Evolutionary conservation across 2,797 vertebrate species (phyloP), one percentile per base, ranked within the genome.

Genomic region (Tokudaia tokunoshimensis): DNA sequence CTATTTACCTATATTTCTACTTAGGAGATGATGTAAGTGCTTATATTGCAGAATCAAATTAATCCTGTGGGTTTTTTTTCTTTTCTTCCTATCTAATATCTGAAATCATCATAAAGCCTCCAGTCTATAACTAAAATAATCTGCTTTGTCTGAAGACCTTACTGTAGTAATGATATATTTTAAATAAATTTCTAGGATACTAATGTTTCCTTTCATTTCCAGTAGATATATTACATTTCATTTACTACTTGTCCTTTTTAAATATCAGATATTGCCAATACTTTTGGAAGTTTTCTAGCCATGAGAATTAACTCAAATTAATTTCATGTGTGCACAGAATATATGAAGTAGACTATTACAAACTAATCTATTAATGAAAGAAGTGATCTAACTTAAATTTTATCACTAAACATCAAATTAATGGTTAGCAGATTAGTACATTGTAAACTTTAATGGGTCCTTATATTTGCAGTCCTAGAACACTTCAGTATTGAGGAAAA

Each of bases 161-260:
- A 13, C 26, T 87, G 14, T 52, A 44, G 50, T 41, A n/a, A 80
- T 80, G 92, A 17, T 70, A 70, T 2, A 1, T 47, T 2, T 89
- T 76, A 93, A 82, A 85, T 84, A 78, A 83, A 86, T 52, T 14
- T 95, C 44, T 89, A 37, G 82, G 10, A 63, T 76, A 63, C 2
- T 20, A 65, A 9, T 61, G 2, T 52, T 10, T 26, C 8, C 13
- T 93, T 83, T 88, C 55, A 57, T 17, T 92, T 26, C 6, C 3
- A 9, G 29, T 41, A 76, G 52, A 37, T 41, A 76, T 12, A n/a
- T 31, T 79, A 63, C 0, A 34, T 61, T 41, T 63, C 0, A 34
- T 52, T 74, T 61, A 65, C 52, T 50, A 44, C 19, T 81, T 89
- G 1, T 55, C 44, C 31, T 83, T 34, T 85, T 85, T 3, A 67